Evolutionary conservation across 2,113 vertebrate species (phyloP).

Genomic region (Phasianus colchicus): DNA sequence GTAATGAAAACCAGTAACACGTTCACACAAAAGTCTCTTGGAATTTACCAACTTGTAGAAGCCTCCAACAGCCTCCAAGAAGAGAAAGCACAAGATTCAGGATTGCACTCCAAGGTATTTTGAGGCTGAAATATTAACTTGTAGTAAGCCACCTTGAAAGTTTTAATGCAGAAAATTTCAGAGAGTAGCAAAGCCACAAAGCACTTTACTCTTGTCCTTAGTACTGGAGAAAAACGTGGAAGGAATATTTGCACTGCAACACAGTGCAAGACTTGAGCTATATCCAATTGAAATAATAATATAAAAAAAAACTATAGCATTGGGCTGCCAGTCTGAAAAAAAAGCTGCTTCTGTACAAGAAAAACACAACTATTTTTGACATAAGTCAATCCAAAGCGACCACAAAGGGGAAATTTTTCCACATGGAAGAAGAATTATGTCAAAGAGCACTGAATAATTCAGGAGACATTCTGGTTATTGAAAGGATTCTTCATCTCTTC

Average conservation of each 20-base stretch:
- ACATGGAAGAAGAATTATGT: no score
- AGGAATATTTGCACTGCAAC: not conserved
- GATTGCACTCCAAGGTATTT: not conserved
- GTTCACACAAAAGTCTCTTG: not conserved
- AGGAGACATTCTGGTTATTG: not conserved
- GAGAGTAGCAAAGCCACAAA: not conserved
- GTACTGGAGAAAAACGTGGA: not conserved
- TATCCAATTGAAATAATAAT: not conserved
- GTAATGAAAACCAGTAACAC: not conserved
- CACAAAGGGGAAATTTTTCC: not conserved
- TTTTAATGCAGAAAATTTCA: not conserved
- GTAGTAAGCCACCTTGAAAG: not conserved
- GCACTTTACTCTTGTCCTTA: accelerated
- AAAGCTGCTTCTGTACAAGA: not conserved
- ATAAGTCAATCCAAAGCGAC: not conserved
- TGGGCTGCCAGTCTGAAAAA: no score
- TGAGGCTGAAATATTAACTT: not conserved
- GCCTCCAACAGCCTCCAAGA: no score
- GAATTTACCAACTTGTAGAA: not conserved
- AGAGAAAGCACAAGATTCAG: not conserved
- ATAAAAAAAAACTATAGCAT: not conserved
- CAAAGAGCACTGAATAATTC: not conserved
- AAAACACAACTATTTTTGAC: not conserved
- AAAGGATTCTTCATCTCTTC: not conserved
- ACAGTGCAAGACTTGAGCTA: not conserved